Percentiles rank a stretch among this genome's conserved stretches.
Conservation (phyloP, 2,113 vertebrate genomes). For the Melanocharis versteri region DNA sequence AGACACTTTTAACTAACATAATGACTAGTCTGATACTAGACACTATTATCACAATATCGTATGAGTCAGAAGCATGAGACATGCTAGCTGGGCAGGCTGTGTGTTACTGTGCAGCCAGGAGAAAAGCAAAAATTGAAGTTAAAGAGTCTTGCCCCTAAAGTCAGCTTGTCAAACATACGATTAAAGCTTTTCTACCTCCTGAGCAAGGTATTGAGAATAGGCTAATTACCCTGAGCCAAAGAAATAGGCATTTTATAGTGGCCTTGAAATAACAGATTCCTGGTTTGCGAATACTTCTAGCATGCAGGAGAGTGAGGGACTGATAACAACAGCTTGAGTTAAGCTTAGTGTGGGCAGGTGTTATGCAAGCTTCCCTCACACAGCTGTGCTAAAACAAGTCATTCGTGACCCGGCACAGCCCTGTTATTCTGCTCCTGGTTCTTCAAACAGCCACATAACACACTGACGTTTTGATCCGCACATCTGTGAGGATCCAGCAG, state of each 20-base stretch:
- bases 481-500: not conserved
- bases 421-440: not conserved
- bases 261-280: not conserved
- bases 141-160: constrained; percentile 8
- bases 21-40: constrained; percentile 46
- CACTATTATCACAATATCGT: constrained; percentile 33
- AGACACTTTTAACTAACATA: constrained; percentile 37
- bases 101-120: constrained; percentile 4
- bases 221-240: not conserved
- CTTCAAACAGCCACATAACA: not conserved
- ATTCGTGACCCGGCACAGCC: constrained; percentile 32
- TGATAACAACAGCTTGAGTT: constrained; percentile 57
- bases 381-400: constrained; percentile 51
- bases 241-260: not conserved
- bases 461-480: not conserved
- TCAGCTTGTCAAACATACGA: constrained; percentile 3
- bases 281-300: constrained; percentile 21
- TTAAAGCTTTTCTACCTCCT: constrained; percentile 22
- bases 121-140: constrained; percentile 24
- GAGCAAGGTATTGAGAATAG: not conserved
- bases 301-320: constrained; percentile 8
- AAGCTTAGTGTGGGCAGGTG: constrained; percentile 54
- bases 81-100: not conserved
- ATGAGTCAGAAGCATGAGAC: constrained; percentile 55
- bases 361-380: constrained; percentile 67